Conservation (phyloP, 2,113 vertebrate genomes). For the Aptenodytes forsteri region DNA sequence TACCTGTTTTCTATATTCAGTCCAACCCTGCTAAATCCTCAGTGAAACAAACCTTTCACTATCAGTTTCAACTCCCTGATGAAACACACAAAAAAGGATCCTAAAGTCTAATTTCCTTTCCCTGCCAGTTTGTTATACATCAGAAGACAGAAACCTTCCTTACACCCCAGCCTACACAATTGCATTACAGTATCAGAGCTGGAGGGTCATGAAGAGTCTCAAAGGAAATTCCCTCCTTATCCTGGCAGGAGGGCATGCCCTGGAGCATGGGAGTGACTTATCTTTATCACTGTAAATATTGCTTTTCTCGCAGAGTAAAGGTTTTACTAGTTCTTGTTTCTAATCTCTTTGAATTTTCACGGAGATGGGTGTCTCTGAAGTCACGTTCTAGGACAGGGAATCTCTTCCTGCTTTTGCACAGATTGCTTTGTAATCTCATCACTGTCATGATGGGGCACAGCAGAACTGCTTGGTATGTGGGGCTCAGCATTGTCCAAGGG, state of each 20-base stretch:
- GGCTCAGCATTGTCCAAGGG: neutral
- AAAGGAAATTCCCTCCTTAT: conserved; percentile 35
- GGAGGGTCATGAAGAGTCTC: neutral
- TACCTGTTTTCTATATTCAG: neutral
- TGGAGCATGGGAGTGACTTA: neutral
- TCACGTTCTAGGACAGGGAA: neutral
- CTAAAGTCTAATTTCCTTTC: neutral
- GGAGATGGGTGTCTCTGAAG: neutral
- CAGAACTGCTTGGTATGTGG: neutral
- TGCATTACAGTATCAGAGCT: neutral
- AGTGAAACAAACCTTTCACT: neutral
- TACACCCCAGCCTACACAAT: neutral
- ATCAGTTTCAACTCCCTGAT: neutral
- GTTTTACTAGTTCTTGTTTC: neutral
- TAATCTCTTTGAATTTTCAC: neutral
- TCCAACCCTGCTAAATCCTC: neutral
- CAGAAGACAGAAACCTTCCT: neutral
- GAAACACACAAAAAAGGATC: neutral
- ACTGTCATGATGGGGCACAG: neutral
- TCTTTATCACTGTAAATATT: neutral
- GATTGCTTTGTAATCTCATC: neutral
- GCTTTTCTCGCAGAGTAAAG: neutral
- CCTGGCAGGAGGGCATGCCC: neutral
- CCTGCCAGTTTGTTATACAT: neutral
- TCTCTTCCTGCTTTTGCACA: neutral